Evolutionary conservation across 1,140 invertebrate species (phyloP).

Genomic region (Pachypeltis micranthus): DNA sequence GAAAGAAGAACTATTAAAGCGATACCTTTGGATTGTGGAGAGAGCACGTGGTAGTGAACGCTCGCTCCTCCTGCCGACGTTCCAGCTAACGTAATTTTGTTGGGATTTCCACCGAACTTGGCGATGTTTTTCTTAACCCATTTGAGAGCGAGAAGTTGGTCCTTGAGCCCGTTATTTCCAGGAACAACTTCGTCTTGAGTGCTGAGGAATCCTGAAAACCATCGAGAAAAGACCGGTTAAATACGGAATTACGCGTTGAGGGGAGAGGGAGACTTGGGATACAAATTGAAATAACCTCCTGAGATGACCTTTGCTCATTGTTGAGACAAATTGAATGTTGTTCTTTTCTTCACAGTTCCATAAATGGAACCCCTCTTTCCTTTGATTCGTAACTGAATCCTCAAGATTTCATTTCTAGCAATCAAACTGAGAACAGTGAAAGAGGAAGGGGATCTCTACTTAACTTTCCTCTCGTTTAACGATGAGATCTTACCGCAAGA

Average conservation of each 20-base stretch:
- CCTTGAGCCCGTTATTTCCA: conserved; percentile 49
- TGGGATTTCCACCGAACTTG: conserved; percentile 45
- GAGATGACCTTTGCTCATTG: too few relatives aligned
- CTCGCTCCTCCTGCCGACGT: conserved; percentile 48
- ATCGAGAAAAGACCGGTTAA: too few relatives aligned
- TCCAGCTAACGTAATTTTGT: conserved; percentile 42
- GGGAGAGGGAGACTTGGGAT: too few relatives aligned
- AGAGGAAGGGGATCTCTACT: conserved; percentile 25
- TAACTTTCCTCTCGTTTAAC: too few relatives aligned
- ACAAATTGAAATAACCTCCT: too few relatives aligned
- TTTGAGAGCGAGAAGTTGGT: conserved; percentile 47
- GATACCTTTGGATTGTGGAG: conserved; percentile 28
- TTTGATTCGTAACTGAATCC: too few relatives aligned
- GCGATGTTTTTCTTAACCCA: conserved; percentile 49
- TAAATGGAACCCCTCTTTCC: too few relatives aligned
- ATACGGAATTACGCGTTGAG: too few relatives aligned
- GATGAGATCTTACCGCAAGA: too few relatives aligned
- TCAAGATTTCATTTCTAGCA: too few relatives aligned
- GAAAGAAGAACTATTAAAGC: background rate
- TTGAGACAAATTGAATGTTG: too few relatives aligned
- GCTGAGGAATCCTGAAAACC: conserved; percentile 46
- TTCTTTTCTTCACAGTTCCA: too few relatives aligned
- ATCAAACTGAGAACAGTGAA: background rate
- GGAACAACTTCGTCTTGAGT: conserved; percentile 40
- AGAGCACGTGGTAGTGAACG: conserved; percentile 52